Base-by-base conservation (phyloP, 2,888 invertebrate genomes). In the Athetis lepigone region DNA sequence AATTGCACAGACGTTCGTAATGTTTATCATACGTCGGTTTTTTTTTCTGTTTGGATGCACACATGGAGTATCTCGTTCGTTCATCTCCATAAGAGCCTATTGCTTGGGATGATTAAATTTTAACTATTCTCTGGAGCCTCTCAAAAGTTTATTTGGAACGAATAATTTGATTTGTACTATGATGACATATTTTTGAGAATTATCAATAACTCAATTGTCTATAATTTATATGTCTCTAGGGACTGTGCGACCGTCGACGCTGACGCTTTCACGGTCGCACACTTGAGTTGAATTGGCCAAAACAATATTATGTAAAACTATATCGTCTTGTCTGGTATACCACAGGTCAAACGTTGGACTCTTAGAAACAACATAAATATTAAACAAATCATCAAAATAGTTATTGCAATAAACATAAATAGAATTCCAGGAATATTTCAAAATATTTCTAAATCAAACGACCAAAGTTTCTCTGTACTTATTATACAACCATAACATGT, bases 401-500 rank as follows among this genome's bases (percentile, higher is more conserved):
- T 9, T 7, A 42, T 11, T 11, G 5, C 21, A 36, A 36, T 46
- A 36, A n/a, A 36, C 40, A 18, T 3, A 16, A 42, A n/a, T n/a
- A n/a, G n/a, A n/a, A 23, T 66, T 43, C 27, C 8, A n/a, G 2
- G n/a, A 42, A 36, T 1, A 36, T 2, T 16, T 16, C 0, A 21
- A 18, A 33, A 21, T 18, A 52, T 40, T 36, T 50, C 2, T 29
- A 8, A 43, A 37, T 0, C n/a, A 40, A 64, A 46, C n/a, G 3
- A 19, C 16, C 19, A 64, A 46, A 36, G 27, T 21, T 29, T 19
- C 5, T 19, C 45, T 9, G 5, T 27, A 39, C 37, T 21, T 18
- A 56, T 52, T 43, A 29, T 40, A 45, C 51, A 63, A 50, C 36
- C 68, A 68, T 54, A 61, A 57, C 37, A 25, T 19, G 47, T 25